Evolutionary conservation across 2,113 vertebrate species (phyloP).

Genomic region (Indri indri): DNA sequence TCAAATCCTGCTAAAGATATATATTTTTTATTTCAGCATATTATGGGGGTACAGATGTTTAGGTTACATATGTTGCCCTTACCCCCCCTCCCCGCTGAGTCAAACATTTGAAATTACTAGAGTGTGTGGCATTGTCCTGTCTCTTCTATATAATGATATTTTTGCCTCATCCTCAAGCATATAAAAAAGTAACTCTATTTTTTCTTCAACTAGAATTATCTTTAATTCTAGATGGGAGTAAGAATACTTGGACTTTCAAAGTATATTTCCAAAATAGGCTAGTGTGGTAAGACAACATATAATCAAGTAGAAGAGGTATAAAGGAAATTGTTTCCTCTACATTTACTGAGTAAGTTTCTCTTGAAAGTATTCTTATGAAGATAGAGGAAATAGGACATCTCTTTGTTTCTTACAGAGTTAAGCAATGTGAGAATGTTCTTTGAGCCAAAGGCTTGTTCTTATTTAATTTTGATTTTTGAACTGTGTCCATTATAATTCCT

Average conservation of each 20-base stretch:
- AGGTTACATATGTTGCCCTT: too few relatives aligned
- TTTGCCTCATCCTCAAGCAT: background rate
- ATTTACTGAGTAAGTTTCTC: background rate
- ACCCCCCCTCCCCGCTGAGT: too few relatives aligned
- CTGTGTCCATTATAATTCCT: background rate
- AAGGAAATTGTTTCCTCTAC: background rate
- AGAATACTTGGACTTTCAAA: background rate
- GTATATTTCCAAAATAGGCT: background rate
- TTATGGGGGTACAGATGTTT: too few relatives aligned
- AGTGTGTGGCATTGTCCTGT: background rate
- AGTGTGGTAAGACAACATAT: background rate
- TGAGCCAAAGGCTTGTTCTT: background rate
- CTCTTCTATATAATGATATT: background rate
- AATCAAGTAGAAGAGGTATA: background rate
- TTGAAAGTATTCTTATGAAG: background rate
- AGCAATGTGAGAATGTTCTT: background rate
- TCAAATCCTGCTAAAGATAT: background rate
- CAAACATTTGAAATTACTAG: background rate
- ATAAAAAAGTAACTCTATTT: background rate
- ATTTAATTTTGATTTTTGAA: background rate
- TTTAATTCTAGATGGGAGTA: background rate
- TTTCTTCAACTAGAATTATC: background rate
- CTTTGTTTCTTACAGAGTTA: background rate
- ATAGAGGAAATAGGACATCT: background rate
- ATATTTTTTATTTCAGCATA: too few relatives aligned